Base-by-base conservation (phyloP, 2,888 invertebrate genomes). In the Cylindroiulus punctatus region DNA sequence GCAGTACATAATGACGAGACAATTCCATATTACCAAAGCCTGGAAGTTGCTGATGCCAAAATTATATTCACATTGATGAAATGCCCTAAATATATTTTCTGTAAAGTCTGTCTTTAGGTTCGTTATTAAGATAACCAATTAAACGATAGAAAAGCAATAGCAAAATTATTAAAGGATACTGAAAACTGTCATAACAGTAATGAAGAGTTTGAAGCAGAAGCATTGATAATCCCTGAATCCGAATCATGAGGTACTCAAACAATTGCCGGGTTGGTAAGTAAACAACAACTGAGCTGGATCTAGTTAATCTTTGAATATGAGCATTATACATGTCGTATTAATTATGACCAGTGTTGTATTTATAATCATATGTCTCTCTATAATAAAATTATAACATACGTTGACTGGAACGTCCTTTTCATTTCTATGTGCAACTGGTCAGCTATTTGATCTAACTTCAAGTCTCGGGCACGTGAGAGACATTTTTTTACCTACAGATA, bases 21-120 rank as follows among this genome's bases (percentile, higher is more conserved):
- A 84, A 84, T 44, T 5, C 8, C 19, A 84, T 40, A 42, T 17
- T 42, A 84, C 84, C 84, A 84, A 22, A 84, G n/a, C 32, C 44
- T 84, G 17, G 84, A 19, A 47, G 40, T 30, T 44, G 47, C 30
- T 19, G 84, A 36, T 8, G 40, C 17, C 44, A 84, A 40, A 30
- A 44, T 19, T 4, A 84, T 42, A 84, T 30, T 44, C 44, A 84
- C 84, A 42, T 30, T 44, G 30, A 44, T 84, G 22, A 42, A 42
- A 47, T 84, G 84, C 17, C 84, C 84, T 26, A 84, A 22, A 47
- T 84, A 84, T 42, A 40, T 30, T 47, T 30, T 42, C 84, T 44
- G 84, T 22, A 84, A 84, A 30, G 30, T 44, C 40, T 32, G 82
- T 19, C 82, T 82, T 3, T 19, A 22, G 32, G 8, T 19, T 36